A percentile compares a stretch with the other conserved stretches of the same genome.
These are phyloP conservation scores for Dermatophagoides farinae DNA, from an alignment of 1,140 invertebrate species.

Conservation along the genomic window DNA sequence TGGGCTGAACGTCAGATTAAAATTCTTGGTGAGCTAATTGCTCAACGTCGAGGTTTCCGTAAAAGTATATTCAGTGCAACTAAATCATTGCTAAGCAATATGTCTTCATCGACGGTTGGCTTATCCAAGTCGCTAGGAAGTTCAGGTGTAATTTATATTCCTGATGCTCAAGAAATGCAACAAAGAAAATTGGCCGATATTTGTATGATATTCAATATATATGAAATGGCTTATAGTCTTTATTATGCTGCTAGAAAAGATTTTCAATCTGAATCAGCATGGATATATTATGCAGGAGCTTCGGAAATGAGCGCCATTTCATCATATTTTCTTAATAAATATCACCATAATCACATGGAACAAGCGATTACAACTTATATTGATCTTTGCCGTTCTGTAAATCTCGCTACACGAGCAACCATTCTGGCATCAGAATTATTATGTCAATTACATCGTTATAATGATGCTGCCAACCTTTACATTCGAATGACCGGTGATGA, in stretches of 20 bases:
- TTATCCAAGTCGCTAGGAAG: not conserved
- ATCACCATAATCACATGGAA: constrained; percentile 14
- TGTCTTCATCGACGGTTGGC: constrained; percentile 10
- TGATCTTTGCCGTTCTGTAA: constrained; percentile 42
- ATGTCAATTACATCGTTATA: constrained; percentile 42
- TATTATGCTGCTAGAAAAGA: constrained; percentile 91
- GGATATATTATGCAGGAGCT: constrained; percentile 86
- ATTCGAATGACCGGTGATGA: constrained; percentile 89
- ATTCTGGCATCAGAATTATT: constrained; percentile 67
- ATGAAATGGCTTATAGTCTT: constrained; percentile 68
- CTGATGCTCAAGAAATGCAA: constrained; percentile 78
- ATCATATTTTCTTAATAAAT: constrained; percentile 17
- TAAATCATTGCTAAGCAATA: constrained; percentile 9
- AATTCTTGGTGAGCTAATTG: constrained; percentile 11
- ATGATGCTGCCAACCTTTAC: constrained; percentile 71
- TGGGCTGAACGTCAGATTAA: constrained; percentile 15
- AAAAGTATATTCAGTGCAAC: constrained; percentile 15
- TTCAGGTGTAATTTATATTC: constrained; percentile 36
- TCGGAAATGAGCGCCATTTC: constrained; percentile 27
- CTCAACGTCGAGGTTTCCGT: constrained; percentile 13
- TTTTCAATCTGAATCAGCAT: constrained; percentile 84
- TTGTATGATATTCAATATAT: constrained; percentile 88
- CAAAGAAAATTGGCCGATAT: constrained; percentile 75
- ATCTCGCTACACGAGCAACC: constrained; percentile 73
- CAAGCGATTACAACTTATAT: constrained; percentile 15